Base-by-base conservation (phyloP, 2,888 invertebrate genomes). In the Polydrusus pterygomalis region DNA sequence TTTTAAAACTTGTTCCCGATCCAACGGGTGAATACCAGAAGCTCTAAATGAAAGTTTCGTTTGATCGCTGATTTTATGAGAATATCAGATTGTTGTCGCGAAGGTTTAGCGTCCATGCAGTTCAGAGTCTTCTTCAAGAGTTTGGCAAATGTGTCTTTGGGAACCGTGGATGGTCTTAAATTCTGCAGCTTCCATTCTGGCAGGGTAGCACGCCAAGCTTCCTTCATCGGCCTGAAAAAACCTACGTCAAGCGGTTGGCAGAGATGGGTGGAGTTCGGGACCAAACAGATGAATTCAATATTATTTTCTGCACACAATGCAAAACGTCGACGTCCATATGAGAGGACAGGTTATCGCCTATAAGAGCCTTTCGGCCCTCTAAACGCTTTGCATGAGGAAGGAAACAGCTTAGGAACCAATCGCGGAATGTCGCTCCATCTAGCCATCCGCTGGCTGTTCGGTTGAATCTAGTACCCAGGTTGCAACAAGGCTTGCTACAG, bases 271-370 rank as follows among this genome's bases (percentile, higher is more conserved):
- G 68, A 60, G 38, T 70, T 70, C 43, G 79, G 72, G 80, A 73
- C 82, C 56, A 85, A 74, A 67, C 80, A 84, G 25, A 83, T 77
- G 77, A 85, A 85, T 30, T 58, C 71, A 67, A 85, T 85, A 79
- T 84, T 77, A 77, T 82, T 77, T 74, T 83, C 79, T 30, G 81
- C 70, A 77, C 86, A 86, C 65, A 70, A 17, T 56, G 64, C 62
- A 75, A 51, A 64, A 75, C 73, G 34, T 34, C 8, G 34, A 6
- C 34, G 34, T 34, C 8, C 34, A 9, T 34, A 34, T 34, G 8
- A 34, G 34, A 34, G 34, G 34, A 34, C 1, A 43, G 43, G n/a
- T 43, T 43, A n/a, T 43, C 43, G 43, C 43, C 25, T 25, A 25
- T 25, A 5, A 25, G 25, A 25, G 25, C 25, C 25, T 25, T 25